These are phyloP conservation scores for Malurus alboscapulatus DNA, from an alignment of 2,113 vertebrate genomes.

Conservation along the genomic window DNA sequence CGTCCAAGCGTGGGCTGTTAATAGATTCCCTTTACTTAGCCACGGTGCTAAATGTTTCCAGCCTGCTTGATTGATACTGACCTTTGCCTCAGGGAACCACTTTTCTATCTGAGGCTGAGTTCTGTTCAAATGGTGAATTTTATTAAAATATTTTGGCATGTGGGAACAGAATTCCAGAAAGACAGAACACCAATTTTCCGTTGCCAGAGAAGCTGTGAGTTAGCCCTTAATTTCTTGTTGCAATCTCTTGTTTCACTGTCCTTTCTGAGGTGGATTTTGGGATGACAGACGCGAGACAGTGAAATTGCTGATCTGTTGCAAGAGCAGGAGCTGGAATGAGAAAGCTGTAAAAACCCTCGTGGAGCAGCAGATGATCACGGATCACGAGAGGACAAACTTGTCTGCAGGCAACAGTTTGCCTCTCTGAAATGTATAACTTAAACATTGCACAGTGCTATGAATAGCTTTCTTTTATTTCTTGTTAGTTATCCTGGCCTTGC, in stretches of 20 bases:
- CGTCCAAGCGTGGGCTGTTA: background rate
- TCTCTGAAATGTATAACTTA: background rate
- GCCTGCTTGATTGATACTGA: background rate
- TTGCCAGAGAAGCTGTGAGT: background rate
- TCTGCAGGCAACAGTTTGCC: slow-evolving; percentile 37
- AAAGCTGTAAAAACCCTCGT: background rate
- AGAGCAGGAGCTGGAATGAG: background rate
- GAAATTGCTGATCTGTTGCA: background rate
- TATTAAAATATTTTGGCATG: background rate
- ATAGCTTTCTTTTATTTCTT: slow-evolving; percentile 26
- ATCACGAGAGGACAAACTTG: background rate
- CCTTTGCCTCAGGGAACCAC: background rate
- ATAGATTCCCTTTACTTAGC: background rate
- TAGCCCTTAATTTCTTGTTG: background rate
- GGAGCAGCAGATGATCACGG: background rate
- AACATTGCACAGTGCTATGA: background rate
- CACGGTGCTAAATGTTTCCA: background rate
- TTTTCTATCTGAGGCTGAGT: background rate
- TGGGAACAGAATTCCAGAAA: background rate
- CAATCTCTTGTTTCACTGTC: background rate
- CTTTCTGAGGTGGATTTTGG: background rate
- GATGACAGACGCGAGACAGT: background rate
- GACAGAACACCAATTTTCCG: background rate
- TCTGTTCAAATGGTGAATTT: background rate
- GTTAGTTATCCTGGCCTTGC: slow-evolving; percentile 13